phyloP scores from a whole-genome alignment of 2,797 vertebrate species.

The Syngnathus rostellatus region DNA sequence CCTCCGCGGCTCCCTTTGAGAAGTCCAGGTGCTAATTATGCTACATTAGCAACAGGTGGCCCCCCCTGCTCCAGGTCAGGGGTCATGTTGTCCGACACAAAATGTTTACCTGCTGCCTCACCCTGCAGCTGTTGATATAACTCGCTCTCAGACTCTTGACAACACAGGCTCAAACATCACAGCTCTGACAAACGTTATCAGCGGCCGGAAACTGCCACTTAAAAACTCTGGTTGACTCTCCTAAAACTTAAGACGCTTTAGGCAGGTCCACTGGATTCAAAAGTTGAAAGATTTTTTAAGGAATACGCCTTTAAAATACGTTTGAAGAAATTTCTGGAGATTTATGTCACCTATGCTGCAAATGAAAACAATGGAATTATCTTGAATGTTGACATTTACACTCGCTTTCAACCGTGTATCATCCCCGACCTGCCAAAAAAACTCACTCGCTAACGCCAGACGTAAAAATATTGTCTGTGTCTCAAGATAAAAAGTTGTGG shows the following conservation, averaged over 20 bases:
- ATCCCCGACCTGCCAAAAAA: neutral
- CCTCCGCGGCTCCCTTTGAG: neutral
- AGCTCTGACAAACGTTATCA: slow-evolving; percentile 21
- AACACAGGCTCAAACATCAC: slow-evolving; percentile 18
- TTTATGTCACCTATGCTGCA: neutral
- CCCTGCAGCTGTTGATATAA: slow-evolving; percentile 43
- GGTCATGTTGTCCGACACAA: slow-evolving; percentile 28
- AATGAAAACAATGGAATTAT: neutral
- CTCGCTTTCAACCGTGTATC: neutral
- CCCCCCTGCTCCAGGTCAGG: slow-evolving; percentile 21
- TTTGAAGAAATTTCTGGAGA: neutral
- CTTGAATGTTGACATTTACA: neutral
- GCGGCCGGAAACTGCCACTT: neutral
- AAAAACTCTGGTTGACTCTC: neutral
- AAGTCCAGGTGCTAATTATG: slow-evolving; percentile 27
- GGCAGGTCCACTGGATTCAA: neutral
- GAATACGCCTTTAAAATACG: neutral
- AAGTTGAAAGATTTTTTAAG: neutral
- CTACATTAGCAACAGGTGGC: slow-evolving; percentile 21
- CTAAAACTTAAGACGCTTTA: neutral
- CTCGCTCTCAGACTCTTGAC: slow-evolving; percentile 14
- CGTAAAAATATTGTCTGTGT: slow-evolving; percentile 2
- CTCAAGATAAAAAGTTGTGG: slow-evolving; percentile 2
- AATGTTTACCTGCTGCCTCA: slow-evolving; percentile 19
- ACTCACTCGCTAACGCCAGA: neutral